Conservation (phyloP, 2,797 vertebrate genomes). For the Enteromius afrohamiltoni region DNA sequence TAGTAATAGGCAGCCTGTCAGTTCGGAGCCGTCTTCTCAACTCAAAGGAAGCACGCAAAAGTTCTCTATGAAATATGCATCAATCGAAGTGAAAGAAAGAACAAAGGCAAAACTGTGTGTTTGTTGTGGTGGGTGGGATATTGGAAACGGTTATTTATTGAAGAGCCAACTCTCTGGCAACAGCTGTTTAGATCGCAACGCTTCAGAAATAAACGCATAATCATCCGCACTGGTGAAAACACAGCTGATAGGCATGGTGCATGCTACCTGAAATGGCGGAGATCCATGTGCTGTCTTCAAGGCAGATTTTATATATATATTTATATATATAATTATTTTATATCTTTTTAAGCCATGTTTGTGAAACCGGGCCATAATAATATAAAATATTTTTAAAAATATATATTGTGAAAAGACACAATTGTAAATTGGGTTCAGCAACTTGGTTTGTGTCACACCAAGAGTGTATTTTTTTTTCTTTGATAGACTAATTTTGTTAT, state of each 20-base stretch:
- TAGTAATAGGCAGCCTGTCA: conserved; percentile 67
- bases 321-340: no score
- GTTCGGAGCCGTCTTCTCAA: conserved; percentile 62
- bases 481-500: neutral
- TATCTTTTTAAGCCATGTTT: no score
- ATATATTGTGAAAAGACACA: neutral
- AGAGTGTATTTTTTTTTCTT: neutral
- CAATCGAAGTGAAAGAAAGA: conserved; percentile 65
- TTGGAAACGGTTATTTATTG: conserved; percentile 64
- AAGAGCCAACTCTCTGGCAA: conserved; percentile 40
- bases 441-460: neutral
- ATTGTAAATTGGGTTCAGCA: neutral
- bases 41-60: conserved; percentile 65
- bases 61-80: conserved; percentile 72
- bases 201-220: conserved; percentile 53
- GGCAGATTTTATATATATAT: neutral
- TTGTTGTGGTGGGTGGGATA: conserved; percentile 51
- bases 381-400: no score
- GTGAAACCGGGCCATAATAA: no score
- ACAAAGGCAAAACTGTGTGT: conserved; percentile 70
- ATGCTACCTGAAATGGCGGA: conserved; percentile 47
- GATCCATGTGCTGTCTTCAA: conserved; percentile 17
- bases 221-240: conserved; percentile 58
- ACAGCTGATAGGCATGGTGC: conserved; percentile 68
- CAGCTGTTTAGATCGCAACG: conserved; percentile 69